phyloP scores from a whole-genome alignment of 2,113 vertebrate genomes.

The Daboia siamensis region DNA sequence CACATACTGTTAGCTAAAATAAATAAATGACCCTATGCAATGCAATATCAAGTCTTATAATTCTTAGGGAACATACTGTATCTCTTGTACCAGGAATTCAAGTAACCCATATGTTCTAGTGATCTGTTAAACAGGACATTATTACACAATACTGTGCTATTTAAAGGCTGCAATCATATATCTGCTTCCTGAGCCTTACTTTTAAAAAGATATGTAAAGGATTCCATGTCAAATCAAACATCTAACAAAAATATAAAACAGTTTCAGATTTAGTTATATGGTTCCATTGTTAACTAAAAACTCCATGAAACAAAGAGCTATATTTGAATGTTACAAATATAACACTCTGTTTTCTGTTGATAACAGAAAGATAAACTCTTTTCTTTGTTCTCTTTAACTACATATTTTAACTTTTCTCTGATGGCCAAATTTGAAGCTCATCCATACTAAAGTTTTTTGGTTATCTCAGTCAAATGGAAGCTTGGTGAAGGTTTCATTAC shows the following conservation, averaged over 20 bases:
- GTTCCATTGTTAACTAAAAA: neutral
- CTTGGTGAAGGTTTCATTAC: neutral
- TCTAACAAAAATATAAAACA: neutral
- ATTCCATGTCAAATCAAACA: neutral
- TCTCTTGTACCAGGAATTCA: neutral
- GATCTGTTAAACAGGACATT: neutral
- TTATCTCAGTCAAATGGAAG: conserved; percentile 36
- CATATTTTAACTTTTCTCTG: neutral
- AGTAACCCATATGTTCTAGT: neutral
- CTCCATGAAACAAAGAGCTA: neutral
- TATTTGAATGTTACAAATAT: neutral
- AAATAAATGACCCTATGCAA: neutral
- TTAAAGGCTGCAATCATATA: neutral
- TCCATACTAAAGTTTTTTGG: conserved; percentile 20
- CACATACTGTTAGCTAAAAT: neutral
- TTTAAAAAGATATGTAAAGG: neutral
- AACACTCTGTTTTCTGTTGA: too few relatives aligned
- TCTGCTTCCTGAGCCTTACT: neutral
- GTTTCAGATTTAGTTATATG: neutral
- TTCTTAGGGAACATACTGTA: neutral
- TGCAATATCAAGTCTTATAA: neutral
- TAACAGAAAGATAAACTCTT: neutral
- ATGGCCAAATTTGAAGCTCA: neutral
- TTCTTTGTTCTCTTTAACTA: neutral
- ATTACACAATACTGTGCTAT: neutral